phyloP scores from a whole-genome alignment of 1,140 invertebrate species.

The Neoseiulus cucumeris region DNA sequence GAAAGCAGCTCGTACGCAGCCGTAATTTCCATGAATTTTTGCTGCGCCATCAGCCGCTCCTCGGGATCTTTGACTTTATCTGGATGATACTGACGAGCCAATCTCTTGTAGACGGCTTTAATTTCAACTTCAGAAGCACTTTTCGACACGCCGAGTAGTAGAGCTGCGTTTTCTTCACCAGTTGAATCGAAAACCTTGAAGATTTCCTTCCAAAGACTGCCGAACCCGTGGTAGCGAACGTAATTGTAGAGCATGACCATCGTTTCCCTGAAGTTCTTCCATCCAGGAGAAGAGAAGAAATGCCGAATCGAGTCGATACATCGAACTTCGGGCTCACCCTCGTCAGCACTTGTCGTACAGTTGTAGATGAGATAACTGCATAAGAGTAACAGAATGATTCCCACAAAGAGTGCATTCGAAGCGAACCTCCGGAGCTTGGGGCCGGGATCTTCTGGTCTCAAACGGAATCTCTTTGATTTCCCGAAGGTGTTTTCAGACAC shows the following conservation, averaged over 20 bases:
- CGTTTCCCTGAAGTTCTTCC: slow-evolving; percentile 48
- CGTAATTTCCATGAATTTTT: slow-evolving; percentile 78
- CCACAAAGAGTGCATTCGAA: slow-evolving; percentile 36
- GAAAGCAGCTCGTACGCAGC: slow-evolving; percentile 75
- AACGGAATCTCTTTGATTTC: slow-evolving; percentile 52
- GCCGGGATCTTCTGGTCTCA: slow-evolving; percentile 36
- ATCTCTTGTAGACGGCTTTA: slow-evolving; percentile 48
- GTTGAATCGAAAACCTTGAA: slow-evolving; percentile 60
- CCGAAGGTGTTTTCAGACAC: slow-evolving; percentile 15
- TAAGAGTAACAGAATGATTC: slow-evolving; percentile 51
- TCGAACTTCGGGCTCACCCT: slow-evolving; percentile 58
- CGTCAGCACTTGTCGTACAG: slow-evolving; percentile 56
- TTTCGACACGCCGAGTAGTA: slow-evolving; percentile 32
- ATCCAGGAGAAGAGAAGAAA: slow-evolving; percentile 66
- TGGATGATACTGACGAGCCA: slow-evolving; percentile 75
- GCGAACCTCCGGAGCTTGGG: slow-evolving; percentile 26
- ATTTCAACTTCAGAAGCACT: slow-evolving; percentile 62
- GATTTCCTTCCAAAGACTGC: slow-evolving; percentile 57
- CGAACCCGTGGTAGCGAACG: slow-evolving; percentile 54
- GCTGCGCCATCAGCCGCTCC: slow-evolving; percentile 39
- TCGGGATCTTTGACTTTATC: slow-evolving; percentile 61
- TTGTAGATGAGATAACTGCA: slow-evolving; percentile 67
- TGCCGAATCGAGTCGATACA: slow-evolving; percentile 65
- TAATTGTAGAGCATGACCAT: slow-evolving; percentile 50
- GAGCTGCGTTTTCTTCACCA: slow-evolving; percentile 71